Percentiles rank a stretch among this genome's conserved stretches.
Conservation (phyloP, 2,888 invertebrate genomes). For the Cryptophagus acutangulus region DNA sequence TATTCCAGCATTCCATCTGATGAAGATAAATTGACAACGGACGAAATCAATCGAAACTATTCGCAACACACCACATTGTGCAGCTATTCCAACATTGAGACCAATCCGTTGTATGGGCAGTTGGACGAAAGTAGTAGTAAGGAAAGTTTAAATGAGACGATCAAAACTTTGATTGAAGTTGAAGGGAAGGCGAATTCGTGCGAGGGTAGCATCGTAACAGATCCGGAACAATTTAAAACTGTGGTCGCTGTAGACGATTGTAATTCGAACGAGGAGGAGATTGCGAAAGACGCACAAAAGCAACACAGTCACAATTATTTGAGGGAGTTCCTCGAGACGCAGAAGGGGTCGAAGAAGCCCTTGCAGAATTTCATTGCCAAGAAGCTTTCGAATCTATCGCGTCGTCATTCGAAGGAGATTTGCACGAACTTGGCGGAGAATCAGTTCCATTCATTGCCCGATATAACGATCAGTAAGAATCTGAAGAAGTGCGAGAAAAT, state of each 20-base stretch:
- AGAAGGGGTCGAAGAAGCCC: constrained; percentile 45
- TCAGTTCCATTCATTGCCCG: constrained; percentile 67
- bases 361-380: constrained; percentile 46
- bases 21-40: constrained; percentile 11
- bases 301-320: constrained; percentile 46
- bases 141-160: constrained; percentile 8
- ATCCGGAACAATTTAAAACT: constrained; percentile 39
- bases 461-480: constrained; percentile 65
- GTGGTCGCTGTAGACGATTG: constrained; percentile 37
- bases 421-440: constrained; percentile 55
- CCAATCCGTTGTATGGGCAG: constrained; percentile 14
- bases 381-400: constrained; percentile 40
- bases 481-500: constrained; percentile 67
- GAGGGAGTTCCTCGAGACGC: constrained; percentile 44
- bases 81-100: constrained; percentile 11
- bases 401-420: constrained; percentile 28
- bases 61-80: constrained; percentile 5
- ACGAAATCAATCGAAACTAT: constrained; percentile 9
- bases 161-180: constrained; percentile 33
- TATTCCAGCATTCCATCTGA: constrained; percentile 12
- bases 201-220: constrained; percentile 17
- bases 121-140: constrained; percentile 6
- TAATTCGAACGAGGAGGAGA: constrained; percentile 19
- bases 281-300: constrained; percentile 25
- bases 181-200: constrained; percentile 5